phyloP scores from a whole-genome alignment of 2,888 invertebrate species.

The Thysanoteuthis rhombus region DNA sequence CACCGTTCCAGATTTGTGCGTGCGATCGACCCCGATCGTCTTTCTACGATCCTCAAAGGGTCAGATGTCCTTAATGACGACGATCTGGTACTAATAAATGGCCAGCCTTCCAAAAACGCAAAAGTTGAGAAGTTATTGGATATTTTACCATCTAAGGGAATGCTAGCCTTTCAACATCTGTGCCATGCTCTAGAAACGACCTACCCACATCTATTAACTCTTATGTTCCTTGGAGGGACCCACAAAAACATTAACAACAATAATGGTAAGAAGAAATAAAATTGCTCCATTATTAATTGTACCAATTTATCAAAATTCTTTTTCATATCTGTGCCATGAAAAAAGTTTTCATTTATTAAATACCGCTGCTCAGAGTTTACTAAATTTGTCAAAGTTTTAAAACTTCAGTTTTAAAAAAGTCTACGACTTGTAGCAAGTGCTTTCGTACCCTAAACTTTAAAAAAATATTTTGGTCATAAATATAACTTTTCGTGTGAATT shows the following conservation, averaged over 20 bases:
- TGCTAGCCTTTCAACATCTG: constrained; percentile 50
- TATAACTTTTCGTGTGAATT: too few relatives aligned
- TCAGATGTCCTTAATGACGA: constrained; percentile 47
- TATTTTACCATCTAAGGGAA: constrained; percentile 51
- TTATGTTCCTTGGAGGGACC: constrained; percentile 53
- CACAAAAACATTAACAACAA: constrained; percentile 27
- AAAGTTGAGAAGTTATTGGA: constrained; percentile 57
- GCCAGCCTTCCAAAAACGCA: constrained; percentile 46
- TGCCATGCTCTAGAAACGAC: constrained; percentile 53
- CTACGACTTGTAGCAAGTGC: too few relatives aligned
- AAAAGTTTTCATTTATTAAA: too few relatives aligned
- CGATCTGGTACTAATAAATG: constrained; percentile 53
- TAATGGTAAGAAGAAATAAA: neutral
- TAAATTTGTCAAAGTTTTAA: too few relatives aligned
- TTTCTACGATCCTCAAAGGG: constrained; percentile 50
- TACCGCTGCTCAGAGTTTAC: too few relatives aligned
- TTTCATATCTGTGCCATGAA: too few relatives aligned
- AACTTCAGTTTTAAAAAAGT: too few relatives aligned
- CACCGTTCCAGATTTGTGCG: constrained; percentile 52
- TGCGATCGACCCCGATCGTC: constrained; percentile 50
- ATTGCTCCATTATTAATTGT: neutral
- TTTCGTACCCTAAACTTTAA: too few relatives aligned
- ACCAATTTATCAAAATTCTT: too few relatives aligned
- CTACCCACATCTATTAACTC: constrained; percentile 56
- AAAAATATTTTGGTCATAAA: too few relatives aligned